Evolutionary conservation across 1,140 invertebrate species (phyloP).

Genomic region (Scylla paramamosain): DNA sequence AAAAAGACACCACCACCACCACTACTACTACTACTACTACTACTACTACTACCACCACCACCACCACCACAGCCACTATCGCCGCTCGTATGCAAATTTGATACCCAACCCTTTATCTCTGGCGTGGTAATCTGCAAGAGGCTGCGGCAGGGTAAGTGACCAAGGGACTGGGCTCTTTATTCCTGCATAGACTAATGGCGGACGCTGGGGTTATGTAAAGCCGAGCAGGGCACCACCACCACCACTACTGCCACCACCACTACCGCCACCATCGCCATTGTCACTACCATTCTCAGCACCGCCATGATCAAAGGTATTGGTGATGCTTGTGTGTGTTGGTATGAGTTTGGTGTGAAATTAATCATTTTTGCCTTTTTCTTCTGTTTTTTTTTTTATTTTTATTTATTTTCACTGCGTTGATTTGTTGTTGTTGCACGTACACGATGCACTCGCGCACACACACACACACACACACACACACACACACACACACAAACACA

Average conservation of each 20-base stretch:
- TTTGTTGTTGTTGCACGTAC: background rate
- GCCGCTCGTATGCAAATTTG: conserved; percentile 33
- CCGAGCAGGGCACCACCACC: background rate
- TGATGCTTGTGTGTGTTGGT: too few species aligned
- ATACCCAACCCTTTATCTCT: conserved; percentile 26
- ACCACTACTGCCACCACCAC: background rate
- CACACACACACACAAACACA: too few species aligned
- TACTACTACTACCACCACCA: background rate
- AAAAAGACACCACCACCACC: background rate
- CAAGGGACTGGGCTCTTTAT: background rate
- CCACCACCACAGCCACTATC: background rate
- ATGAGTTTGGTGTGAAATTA: background rate
- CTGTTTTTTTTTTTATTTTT: conserved; percentile 43
- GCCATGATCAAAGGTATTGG: background rate
- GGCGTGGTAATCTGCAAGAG: background rate
- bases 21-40: background rate
- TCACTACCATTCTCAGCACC: background rate
- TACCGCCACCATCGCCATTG: background rate
- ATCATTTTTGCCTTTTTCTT: too few species aligned
- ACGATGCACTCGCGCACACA: too few species aligned
- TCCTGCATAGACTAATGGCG: conserved; percentile 2
- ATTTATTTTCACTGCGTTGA: conserved; percentile 16
- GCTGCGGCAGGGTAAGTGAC: background rate
- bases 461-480: too few species aligned
- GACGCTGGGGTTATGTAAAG: background rate